Conservation (phyloP, 2,888 invertebrate genomes). For the Schizaphis graminum region DNA sequence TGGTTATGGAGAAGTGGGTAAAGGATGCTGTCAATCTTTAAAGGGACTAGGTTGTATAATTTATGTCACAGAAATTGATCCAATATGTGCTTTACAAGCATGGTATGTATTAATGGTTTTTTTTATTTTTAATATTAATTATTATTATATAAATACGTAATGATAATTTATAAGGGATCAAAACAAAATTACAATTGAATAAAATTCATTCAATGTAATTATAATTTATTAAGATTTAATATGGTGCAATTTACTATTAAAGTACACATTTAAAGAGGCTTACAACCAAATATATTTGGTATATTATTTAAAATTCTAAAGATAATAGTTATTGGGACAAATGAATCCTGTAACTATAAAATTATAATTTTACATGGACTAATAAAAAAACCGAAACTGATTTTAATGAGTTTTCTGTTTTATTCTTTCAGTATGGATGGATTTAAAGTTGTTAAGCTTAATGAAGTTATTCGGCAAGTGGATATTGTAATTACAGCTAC, state of each 20-base stretch:
- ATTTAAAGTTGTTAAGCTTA: constrained; percentile 92
- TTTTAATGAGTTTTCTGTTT: neutral
- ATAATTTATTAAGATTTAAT: neutral
- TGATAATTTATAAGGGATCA: neutral
- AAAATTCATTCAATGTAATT: neutral
- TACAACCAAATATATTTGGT: neutral
- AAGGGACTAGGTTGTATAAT: constrained; percentile 96
- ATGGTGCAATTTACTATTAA: neutral
- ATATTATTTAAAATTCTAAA: too few species aligned
- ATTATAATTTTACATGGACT: neutral
- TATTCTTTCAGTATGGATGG: constrained; percentile 85
- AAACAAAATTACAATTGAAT: neutral
- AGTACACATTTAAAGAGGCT: neutral
- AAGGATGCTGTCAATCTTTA: constrained; percentile 95
- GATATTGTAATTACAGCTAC: constrained; percentile 98
- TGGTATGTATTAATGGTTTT: constrained; percentile 73
- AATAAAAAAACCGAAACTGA: too few species aligned
- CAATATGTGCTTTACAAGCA: constrained; percentile 96
- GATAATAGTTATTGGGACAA: neutral
- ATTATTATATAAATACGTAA: neutral
- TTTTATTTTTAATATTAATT: neutral
- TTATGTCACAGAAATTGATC: constrained; percentile 95
- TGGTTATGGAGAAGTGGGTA: constrained; percentile 97
- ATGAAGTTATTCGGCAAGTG: constrained; percentile 91
- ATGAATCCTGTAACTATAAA: neutral